Evolutionary conservation across 2,888 invertebrate genomes (phyloP), one percentile per base, ranked within the genome.

Genomic region (Anoplius nigerrimus): DNA sequence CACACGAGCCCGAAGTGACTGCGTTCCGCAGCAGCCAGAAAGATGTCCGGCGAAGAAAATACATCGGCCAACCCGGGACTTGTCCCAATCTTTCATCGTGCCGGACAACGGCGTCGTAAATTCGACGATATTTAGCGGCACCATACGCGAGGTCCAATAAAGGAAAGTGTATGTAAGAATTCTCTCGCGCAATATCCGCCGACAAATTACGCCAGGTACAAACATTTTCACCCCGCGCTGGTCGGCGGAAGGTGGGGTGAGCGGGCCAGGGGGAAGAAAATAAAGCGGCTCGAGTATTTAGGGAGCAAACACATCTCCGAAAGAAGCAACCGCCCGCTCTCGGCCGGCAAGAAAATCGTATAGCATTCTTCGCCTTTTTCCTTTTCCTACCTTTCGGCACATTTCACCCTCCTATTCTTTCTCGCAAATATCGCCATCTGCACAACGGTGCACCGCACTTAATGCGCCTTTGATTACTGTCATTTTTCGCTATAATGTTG

Each of bases 151-250:
- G n/a, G 46, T 59, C 51, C 42, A 65, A 57, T 69, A 69, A 60
- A 53, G 61, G 43, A n/a, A 21, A 21, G 13, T 42, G 22, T 48
- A n/a, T 34, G 57, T 48, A 55, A 53, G 58, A 61, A 22, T 57
- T 73, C 62, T 56, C 59, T 52, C 27, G 52, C 54, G 71, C 69
- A 77, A 79, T 78, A 76, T 78, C 74, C 72, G 65, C 51, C 58
- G 66, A 69, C 24, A 73, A 73, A 75, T 78, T 78, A 71, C 67
- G 67, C 56, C 66, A n/a, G 56, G 62, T 66, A 67, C 76, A 69
- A 77, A 75, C 55, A 74, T 71, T 74, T 65, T 61, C 64, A 66
- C 58, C 4, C 34, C 34, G 6, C n/a, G n/a, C n/a, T 56, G 52
- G 57, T 27, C 57, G 6, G 34, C 6, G 34, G 34, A 34, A n/a